phyloP scores from a whole-genome alignment of 2,797 vertebrate species.

The Tachyglossus aculeatus region DNA sequence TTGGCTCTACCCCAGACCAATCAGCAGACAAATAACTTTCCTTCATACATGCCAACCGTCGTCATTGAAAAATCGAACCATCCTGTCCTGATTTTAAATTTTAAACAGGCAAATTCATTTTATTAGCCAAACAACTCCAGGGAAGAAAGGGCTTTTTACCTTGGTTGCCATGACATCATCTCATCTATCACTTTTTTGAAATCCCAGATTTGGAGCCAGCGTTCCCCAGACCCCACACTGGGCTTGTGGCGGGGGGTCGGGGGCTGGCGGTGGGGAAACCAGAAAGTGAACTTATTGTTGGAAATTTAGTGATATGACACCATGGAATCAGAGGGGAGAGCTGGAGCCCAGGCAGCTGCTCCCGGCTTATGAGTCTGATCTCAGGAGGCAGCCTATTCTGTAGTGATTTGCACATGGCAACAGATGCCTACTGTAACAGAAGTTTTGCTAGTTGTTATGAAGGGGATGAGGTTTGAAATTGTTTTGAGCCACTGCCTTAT shows the following conservation, averaged over 20 bases:
- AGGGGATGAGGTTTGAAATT: constrained; percentile 42
- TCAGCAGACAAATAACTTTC: constrained; percentile 46
- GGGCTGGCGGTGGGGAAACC: background rate
- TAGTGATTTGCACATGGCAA: constrained; percentile 34
- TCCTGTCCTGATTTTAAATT: constrained; percentile 66
- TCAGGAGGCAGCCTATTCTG: constrained; percentile 53
- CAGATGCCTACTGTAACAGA: constrained; percentile 56
- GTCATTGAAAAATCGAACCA: constrained; percentile 55
- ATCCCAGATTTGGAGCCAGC: constrained; percentile 27
- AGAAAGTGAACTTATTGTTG: constrained; percentile 63
- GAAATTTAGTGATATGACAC: constrained; percentile 63
- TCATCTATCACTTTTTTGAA: constrained; percentile 51
- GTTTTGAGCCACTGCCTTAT: constrained; percentile 34
- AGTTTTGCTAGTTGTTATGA: constrained; percentile 62
- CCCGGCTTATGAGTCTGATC: constrained; percentile 61
- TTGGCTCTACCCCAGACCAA: constrained; percentile 46
- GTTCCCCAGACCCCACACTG: constrained; percentile 39
- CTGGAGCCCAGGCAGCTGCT: constrained; percentile 67
- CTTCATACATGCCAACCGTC: constrained; percentile 42
- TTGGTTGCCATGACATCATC: constrained; percentile 22
- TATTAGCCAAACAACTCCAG: constrained; percentile 49
- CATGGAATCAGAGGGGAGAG: constrained; percentile 59
- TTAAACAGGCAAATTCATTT: constrained; percentile 66
- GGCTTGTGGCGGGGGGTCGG: constrained; percentile 48
- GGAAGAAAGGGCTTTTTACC: constrained; percentile 27